Evolutionary conservation across 2,888 invertebrate genomes (phyloP), one percentile per base, ranked within the genome.

Genomic region (Drosophila paucipuncta): DNA sequence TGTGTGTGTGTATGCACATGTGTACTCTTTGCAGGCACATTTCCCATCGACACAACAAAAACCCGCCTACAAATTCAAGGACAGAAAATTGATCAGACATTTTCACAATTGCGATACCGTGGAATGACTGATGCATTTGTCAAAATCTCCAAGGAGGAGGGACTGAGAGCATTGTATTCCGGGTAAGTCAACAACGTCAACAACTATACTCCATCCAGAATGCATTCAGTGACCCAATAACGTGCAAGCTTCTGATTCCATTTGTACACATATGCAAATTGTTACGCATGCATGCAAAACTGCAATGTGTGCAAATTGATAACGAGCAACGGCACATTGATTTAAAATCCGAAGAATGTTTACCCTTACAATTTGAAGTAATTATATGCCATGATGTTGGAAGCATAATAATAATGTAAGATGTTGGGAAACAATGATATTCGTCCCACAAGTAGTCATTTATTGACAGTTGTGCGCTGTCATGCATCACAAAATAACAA

Each of bases 21-120:
- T 59, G 60, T 78, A 43, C 58, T 64, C 30, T 25, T 58, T 81
- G 55, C 82, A 97, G 98, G 98, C 82, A 99, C 98, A 49, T 99
- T 98, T 94, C 98, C 98, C n/a, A 97, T 99, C 85, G 99, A 99
- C 93, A 97, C 98, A 37, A 97, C 98, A 30, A 99, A 99, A 94
- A 98, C 98, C 25, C 95, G 98, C 81, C 95, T 99, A 30, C 98
- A 99, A 94, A 95, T 99, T 91, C 99, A 99, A 94, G 99, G 98
- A 2, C 98, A 98, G 94, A 96, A 95, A 92, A 95, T 96, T 74
- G 97, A 97, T 93, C 94, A 95, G 82, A 95, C 95, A 72, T 95
- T 96, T 95, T 95, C 97, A 61, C 94, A 95, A 89, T 94, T 97
- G 33, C 96, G 96, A 81, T 99, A 99, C 93, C 95, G 96, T 68